Percentiles rank a stretch among this genome's conserved stretches.
phyloP scores from a whole-genome alignment of 2,113 vertebrate species.

The Bujurquina vittata region DNA sequence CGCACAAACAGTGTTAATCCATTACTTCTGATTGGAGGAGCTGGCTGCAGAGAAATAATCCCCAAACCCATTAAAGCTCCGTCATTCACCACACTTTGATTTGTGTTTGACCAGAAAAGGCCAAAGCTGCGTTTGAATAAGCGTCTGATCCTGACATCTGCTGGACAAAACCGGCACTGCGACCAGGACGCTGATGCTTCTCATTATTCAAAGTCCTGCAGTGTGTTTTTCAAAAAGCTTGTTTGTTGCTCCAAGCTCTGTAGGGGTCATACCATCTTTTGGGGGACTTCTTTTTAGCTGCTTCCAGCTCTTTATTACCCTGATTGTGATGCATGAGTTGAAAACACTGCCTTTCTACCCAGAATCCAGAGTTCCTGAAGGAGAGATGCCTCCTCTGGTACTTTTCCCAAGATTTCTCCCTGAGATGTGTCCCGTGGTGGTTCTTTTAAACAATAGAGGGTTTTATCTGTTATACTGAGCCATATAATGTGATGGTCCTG shows the following conservation, averaged over 20 bases:
- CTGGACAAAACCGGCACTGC: constrained; percentile 30
- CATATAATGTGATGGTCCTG: not conserved
- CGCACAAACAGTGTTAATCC: not conserved
- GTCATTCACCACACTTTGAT: constrained; percentile 2
- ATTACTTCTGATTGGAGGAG: constrained; percentile 17
- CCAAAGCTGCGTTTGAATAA: not conserved
- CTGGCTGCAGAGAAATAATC: constrained; percentile 4
- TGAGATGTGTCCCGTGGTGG: not conserved
- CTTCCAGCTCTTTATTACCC: too few relatives aligned
- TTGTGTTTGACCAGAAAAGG: not conserved
- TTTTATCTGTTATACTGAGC: not conserved
- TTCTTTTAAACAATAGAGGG: not conserved
- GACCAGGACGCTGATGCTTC: not conserved
- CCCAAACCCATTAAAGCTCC: constrained; percentile 4
- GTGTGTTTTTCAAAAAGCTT: not conserved
- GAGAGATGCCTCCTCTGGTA: not conserved
- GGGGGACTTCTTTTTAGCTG: too few relatives aligned
- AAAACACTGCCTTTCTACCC: too few relatives aligned
- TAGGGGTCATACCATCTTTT: too few relatives aligned
- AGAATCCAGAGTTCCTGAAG: not conserved
- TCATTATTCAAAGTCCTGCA: not conserved
- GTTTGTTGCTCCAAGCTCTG: too few relatives aligned
- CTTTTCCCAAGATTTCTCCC: not conserved
- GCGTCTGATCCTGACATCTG: constrained; percentile 53
- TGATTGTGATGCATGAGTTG: too few relatives aligned